phyloP scores from a whole-genome alignment of 2,113 vertebrate genomes.

The Sander vitreus region DNA sequence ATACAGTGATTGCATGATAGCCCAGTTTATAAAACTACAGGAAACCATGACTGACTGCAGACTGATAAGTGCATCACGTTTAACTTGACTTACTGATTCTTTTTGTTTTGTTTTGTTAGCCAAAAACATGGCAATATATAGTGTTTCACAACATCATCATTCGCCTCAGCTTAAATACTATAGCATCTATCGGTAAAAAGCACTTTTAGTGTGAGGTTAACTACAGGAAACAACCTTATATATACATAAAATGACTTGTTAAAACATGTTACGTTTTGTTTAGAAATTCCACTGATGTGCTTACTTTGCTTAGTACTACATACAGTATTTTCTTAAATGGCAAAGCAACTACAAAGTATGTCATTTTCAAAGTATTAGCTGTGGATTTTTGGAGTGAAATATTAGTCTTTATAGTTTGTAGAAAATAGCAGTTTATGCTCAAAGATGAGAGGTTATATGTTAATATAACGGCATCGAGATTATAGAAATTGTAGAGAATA shows the following conservation, averaged over 20 bases:
- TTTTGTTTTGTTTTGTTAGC: neutral
- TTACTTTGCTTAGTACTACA: neutral
- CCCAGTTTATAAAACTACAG: neutral
- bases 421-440: neutral
- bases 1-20: neutral
- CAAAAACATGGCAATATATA: neutral
- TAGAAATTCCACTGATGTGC: neutral
- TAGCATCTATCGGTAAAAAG: neutral
- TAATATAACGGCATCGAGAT: neutral
- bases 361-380: conserved; percentile 5
- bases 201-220: conserved; percentile 13
- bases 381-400: neutral
- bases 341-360: neutral
- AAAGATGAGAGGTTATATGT: neutral
- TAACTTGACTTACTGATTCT: neutral
- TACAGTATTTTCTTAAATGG: conserved; percentile 28
- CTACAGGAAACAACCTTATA: neutral
- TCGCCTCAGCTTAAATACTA: conserved; percentile 12
- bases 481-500: neutral
- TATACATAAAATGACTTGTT: neutral
- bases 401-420: neutral
- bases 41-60: conserved; percentile 15
- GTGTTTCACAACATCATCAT: neutral
- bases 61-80: neutral
- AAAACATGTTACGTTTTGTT: neutral